Conservation (phyloP, 2,888 invertebrate genomes). For the Dendrolimus pini region DNA sequence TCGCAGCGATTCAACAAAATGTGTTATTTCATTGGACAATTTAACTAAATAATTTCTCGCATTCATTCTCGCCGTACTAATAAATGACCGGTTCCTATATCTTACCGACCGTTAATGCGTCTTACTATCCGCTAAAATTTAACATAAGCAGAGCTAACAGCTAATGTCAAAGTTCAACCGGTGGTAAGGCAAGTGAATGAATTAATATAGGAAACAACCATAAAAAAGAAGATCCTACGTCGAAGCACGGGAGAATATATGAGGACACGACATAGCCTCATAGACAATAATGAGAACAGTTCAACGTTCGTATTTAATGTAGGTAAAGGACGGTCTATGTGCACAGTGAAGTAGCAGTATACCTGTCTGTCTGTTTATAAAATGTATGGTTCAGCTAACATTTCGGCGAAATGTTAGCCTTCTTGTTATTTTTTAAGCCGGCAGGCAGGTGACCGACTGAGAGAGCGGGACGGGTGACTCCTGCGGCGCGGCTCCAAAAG, state of each 20-base stretch:
- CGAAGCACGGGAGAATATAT: neutral
- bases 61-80: too few species aligned
- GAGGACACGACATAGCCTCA: slow-evolving; percentile 1
- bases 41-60: too few species aligned
- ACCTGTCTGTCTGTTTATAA: slow-evolving; percentile 42
- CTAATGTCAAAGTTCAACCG: too few species aligned
- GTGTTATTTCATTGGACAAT: too few species aligned
- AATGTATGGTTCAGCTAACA: slow-evolving; percentile 54
- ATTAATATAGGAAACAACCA: too few species aligned
- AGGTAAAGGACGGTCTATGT: slow-evolving; percentile 17
- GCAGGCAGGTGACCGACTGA: slow-evolving; percentile 62
- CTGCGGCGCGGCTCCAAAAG: slow-evolving; percentile 39
- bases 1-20: slow-evolving; percentile 31
- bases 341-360: slow-evolving; percentile 29
- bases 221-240: too few species aligned
- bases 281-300: slow-evolving; percentile 4
- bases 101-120: too few species aligned
- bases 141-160: too few species aligned
- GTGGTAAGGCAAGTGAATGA: too few species aligned
- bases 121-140: too few species aligned
- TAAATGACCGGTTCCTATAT: too few species aligned
- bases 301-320: slow-evolving; percentile 7
- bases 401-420: slow-evolving; percentile 68
- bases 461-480: slow-evolving; percentile 51
- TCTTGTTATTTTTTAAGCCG: slow-evolving; percentile 53